Conservation (phyloP, 2,888 invertebrate species). For the Hirtodrosophila histrioides region DNA sequence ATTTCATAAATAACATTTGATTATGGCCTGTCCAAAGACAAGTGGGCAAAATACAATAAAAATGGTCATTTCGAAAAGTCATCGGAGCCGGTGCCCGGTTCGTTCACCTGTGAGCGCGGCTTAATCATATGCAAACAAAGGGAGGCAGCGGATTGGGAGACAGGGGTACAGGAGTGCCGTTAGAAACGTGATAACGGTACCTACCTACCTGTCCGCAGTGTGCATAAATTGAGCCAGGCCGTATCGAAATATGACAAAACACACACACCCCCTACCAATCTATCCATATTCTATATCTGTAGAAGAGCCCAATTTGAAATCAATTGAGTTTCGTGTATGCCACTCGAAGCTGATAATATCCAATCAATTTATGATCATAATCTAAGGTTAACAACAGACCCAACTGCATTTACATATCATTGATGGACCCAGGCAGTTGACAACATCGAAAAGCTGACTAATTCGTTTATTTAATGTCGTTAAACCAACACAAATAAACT, state of each 20-base stretch:
- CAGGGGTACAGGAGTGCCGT: slow-evolving; percentile 41
- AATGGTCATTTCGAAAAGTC: slow-evolving; percentile 69
- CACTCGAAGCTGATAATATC: slow-evolving; percentile 52
- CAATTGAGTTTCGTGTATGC: slow-evolving; percentile 44
- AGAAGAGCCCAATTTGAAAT: slow-evolving; percentile 32
- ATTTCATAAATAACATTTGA: slow-evolving; percentile 66
- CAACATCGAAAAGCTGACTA: slow-evolving; percentile 24
- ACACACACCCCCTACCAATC: slow-evolving; percentile 41
- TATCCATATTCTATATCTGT: slow-evolving; percentile 18
- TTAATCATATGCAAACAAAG: slow-evolving; percentile 64
- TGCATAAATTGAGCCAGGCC: slow-evolving; percentile 49
- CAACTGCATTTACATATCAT: slow-evolving; percentile 46
- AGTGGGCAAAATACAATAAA: slow-evolving; percentile 37
- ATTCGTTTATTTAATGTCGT: slow-evolving; percentile 30
- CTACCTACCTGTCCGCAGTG: slow-evolving; percentile 26
- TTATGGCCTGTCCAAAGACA: slow-evolving; percentile 49
- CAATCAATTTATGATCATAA: slow-evolving; percentile 56
- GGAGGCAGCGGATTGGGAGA: background rate
- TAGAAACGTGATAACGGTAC: slow-evolving; percentile 70
- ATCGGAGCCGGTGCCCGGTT: slow-evolving; percentile 49
- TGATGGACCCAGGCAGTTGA: slow-evolving; percentile 1
- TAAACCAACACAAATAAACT: slow-evolving; percentile 11
- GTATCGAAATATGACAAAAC: slow-evolving; percentile 62
- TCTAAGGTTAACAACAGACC: slow-evolving; percentile 36
- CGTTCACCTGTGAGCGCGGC: slow-evolving; percentile 59